Conservation (phyloP, 2,797 vertebrate genomes). For the Phaenicophaeus curvirostris region DNA sequence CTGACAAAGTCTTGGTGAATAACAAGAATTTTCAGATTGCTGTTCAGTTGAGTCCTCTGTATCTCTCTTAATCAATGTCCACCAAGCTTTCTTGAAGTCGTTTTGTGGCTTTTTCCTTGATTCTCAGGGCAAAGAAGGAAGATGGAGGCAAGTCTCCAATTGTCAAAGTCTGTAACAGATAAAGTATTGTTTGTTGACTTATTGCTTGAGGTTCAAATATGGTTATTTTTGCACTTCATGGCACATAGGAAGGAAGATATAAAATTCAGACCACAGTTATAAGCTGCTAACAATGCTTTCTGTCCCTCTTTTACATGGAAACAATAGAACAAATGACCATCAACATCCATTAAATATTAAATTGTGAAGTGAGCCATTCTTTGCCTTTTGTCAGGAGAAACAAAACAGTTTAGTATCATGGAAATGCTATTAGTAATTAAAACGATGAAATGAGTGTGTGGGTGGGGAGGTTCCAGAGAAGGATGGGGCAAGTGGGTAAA, state of each 20-base stretch:
- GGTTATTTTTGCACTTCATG: not conserved
- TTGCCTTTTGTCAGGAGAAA: conserved; percentile 16
- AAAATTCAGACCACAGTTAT: not conserved
- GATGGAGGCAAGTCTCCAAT: not conserved
- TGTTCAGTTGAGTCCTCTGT: not conserved
- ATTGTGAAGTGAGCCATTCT: not conserved
- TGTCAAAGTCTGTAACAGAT: not conserved
- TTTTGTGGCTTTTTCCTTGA: not conserved
- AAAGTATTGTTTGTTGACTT: not conserved
- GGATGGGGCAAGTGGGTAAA: not conserved
- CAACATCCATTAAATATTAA: conserved; percentile 10
- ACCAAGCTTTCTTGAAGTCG: not conserved
- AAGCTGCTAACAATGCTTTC: conserved; percentile 12
- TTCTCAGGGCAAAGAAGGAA: not conserved
- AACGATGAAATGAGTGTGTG: conserved; percentile 31
- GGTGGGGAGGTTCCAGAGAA: conserved; percentile 52
- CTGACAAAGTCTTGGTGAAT: not conserved
- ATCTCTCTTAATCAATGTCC: not conserved
- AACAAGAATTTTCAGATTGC: not conserved
- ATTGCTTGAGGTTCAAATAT: not conserved
- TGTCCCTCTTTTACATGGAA: not conserved
- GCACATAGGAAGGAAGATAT: not conserved
- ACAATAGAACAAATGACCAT: not conserved
- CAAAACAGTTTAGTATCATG: conserved; percentile 1
- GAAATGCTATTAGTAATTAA: not conserved